These are phyloP conservation scores for Ispidina lecontei DNA, from an alignment of 2,797 vertebrate genomes.

Conservation along the genomic window DNA sequence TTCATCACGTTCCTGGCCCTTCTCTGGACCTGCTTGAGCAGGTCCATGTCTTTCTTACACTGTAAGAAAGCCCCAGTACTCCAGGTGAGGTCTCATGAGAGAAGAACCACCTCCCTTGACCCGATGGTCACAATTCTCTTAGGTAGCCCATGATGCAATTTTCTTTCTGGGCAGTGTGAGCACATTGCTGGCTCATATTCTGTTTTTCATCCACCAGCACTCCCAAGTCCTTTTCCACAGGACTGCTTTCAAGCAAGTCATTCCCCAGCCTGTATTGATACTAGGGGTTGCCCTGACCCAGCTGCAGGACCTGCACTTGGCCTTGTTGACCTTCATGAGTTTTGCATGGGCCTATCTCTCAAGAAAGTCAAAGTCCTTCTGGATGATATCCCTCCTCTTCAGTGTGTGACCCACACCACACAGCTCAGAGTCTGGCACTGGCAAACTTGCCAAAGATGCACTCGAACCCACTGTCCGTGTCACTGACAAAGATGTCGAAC, in stretches of 20 bases:
- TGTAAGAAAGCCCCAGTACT: not conserved
- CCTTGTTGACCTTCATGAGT: not conserved
- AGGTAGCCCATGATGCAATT: not conserved
- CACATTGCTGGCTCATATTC: not conserved
- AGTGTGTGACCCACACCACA: not conserved
- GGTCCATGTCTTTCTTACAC: not conserved
- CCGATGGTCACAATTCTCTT: not conserved
- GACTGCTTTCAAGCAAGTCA: too few relatives aligned
- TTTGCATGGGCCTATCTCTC: not conserved
- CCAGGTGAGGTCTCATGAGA: not conserved
- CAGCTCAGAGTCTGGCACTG: not conserved
- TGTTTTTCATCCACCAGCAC: not conserved
- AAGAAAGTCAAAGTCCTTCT: not conserved
- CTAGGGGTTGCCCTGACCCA: too few relatives aligned
- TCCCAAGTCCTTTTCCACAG: too few relatives aligned
- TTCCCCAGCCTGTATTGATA: too few relatives aligned
- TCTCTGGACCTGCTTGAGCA: not conserved
- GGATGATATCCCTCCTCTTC: not conserved
- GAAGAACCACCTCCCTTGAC: not conserved
- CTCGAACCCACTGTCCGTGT: not conserved
- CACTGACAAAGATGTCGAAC: not conserved
- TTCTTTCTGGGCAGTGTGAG: not conserved
- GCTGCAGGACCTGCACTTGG: not conserved
- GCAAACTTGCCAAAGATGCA: not conserved
- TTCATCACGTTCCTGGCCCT: not conserved